Conservation (phyloP, 2,888 invertebrate genomes). For the Dexiosoma caninum region DNA sequence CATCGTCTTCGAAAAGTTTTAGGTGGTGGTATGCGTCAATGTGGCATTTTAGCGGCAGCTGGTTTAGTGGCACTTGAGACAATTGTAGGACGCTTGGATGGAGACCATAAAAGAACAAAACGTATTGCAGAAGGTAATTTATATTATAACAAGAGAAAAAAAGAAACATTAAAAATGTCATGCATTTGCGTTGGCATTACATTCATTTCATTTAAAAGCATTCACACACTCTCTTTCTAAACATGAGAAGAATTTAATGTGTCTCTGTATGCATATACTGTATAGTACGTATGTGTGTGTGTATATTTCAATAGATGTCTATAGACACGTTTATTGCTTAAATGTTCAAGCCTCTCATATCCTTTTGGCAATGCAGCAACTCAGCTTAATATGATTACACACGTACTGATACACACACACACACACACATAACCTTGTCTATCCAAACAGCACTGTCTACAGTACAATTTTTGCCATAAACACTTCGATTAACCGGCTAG, state of each 20-base stretch:
- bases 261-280: neutral
- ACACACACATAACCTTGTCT: neutral
- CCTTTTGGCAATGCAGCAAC: slow-evolving; percentile 49
- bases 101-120: slow-evolving; percentile 86
- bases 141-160: neutral
- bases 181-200: neutral
- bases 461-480: slow-evolving; percentile 51
- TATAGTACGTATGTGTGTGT: neutral
- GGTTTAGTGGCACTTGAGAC: slow-evolving; percentile 91
- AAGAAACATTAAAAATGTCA: slow-evolving; percentile 11
- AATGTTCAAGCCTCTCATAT: neutral
- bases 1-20: slow-evolving; percentile 89
- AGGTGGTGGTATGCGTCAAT: slow-evolving; percentile 96
- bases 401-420: neutral
- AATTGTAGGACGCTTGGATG: slow-evolving; percentile 83
- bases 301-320: neutral
- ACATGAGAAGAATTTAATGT: neutral
- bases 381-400: slow-evolving; percentile 7
- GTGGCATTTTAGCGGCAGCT: slow-evolving; percentile 93
- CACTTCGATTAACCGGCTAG: slow-evolving; percentile 46
- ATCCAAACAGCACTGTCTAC: slow-evolving; percentile 23
- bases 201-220: slow-evolving; percentile 7
- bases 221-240: slow-evolving; percentile 7
- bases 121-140: slow-evolving; percentile 83
- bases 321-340: neutral